Percentiles rank a stretch among this genome's conserved stretches.
phyloP scores from a whole-genome alignment of 2,113 vertebrate genomes.

The Paradisaea rubra region DNA sequence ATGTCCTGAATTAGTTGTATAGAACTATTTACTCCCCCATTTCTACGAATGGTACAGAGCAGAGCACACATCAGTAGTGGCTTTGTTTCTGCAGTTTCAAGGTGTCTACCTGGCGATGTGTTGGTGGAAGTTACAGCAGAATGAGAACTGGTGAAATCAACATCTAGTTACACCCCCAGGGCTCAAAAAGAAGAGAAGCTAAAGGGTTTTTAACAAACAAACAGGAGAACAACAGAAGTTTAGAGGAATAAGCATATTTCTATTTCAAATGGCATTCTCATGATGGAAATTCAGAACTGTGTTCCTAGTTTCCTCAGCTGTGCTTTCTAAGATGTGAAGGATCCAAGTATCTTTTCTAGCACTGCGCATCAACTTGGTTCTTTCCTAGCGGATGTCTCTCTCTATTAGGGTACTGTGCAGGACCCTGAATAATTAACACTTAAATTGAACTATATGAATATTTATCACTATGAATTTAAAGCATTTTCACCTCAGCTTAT shows the following conservation, averaged over 20 bases:
- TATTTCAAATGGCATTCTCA: background rate
- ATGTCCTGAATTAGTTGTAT: background rate
- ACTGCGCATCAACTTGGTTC: background rate
- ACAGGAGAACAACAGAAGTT: too few species aligned
- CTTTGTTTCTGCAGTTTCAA: background rate
- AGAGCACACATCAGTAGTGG: background rate
- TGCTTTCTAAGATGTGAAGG: background rate
- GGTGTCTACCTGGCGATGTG: background rate
- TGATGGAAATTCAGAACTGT: background rate
- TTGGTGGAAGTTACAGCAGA: background rate
- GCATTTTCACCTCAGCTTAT: background rate
- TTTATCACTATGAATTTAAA: background rate
- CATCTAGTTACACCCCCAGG: background rate
- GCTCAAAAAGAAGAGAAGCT: background rate
- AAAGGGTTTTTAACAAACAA: background rate
- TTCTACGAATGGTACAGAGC: background rate
- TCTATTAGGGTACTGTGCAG: background rate
- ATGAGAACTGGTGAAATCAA: background rate
- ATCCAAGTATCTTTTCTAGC: background rate
- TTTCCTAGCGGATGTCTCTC: background rate
- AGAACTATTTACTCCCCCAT: background rate
- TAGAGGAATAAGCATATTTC: background rate
- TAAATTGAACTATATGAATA: background rate
- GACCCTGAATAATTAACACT: background rate
- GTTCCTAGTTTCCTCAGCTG: background rate